Evolutionary conservation across 2,113 vertebrate species (phyloP).

Genomic region (human): GRCh38 chrX:56225001-56225500

Average conservation of each 20-base stretch:
- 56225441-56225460: neutral
- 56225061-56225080: neutral
- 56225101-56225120: neutral
- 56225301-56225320: neutral
- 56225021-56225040: neutral
- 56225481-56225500: constrained; percentile 6
- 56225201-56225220: neutral
- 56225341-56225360: neutral
- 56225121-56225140: neutral
- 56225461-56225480: neutral
- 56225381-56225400: neutral
- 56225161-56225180: neutral
- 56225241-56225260: neutral
- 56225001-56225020: neutral
- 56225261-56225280: neutral
- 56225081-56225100: neutral
- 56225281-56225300: constrained; percentile 24
- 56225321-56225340: constrained; percentile 20
- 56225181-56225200: neutral
- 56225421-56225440: neutral
- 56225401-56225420: neutral
- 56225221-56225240: constrained; percentile 30
- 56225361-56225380: neutral
- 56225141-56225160: neutral
- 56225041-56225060: neutral